Conservation (phyloP, 1,140 invertebrate genomes). For the silkworm (Bombyx mori) region ASM3026992v2 NC_085110.1:5811501-5812000, state of each 20-base stretch:
- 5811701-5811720: slow-evolving; percentile 90
- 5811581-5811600: slow-evolving; percentile 95
- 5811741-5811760: slow-evolving; percentile 88
- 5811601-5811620: slow-evolving; percentile 93
- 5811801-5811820: slow-evolving; percentile 82
- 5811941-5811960: slow-evolving; percentile 85
- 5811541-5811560: slow-evolving; percentile 82
- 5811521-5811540: slow-evolving; percentile 89
- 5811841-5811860: slow-evolving; percentile 82
- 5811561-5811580: slow-evolving; percentile 91
- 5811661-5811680: slow-evolving; percentile 94
- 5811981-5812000: slow-evolving; percentile 77
- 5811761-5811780: slow-evolving; percentile 90
- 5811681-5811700: slow-evolving; percentile 91
- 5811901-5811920: slow-evolving; percentile 83
- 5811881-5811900: slow-evolving; percentile 90
- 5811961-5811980: slow-evolving; percentile 88
- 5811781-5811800: slow-evolving; percentile 92
- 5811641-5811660: slow-evolving; percentile 82
- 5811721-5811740: slow-evolving; percentile 80
- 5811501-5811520: slow-evolving; percentile 90
- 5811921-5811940: slow-evolving; percentile 77
- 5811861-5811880: slow-evolving; percentile 80
- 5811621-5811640: slow-evolving; percentile 92
- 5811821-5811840: slow-evolving; percentile 94